These are phyloP conservation scores for Linnaemya vulpina DNA, from an alignment of 2,888 invertebrate species.

Conservation along the genomic window DNA sequence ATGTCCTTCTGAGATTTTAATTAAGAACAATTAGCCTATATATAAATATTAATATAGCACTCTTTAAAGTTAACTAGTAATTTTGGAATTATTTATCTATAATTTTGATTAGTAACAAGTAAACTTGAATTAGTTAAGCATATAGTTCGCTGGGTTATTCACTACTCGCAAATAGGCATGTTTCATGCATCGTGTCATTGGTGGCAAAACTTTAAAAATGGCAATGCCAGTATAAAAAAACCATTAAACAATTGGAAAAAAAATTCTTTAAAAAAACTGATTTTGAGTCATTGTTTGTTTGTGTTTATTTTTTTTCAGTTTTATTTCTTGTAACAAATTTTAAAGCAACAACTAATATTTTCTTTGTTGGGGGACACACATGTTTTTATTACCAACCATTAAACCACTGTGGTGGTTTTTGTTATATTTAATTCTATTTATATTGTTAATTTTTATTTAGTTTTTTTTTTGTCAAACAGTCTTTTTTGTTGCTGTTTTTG, in stretches of 20 bases:
- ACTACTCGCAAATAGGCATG: conserved; percentile 26
- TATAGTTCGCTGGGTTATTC: conserved; percentile 8
- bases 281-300: conserved; percentile 64
- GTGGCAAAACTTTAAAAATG: conserved; percentile 59
- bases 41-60: too few relatives aligned
- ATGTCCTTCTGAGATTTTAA: too few relatives aligned
- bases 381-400: conserved; percentile 69
- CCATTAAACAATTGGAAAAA: conserved; percentile 62
- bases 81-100: too few relatives aligned
- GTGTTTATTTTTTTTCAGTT: conserved; percentile 26
- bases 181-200: conserved; percentile 64
- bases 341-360: conserved; percentile 53
- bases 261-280: conserved; percentile 21
- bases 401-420: conserved; percentile 53
- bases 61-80: too few relatives aligned
- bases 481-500: conserved; percentile 7
- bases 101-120: too few relatives aligned
- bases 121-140: too few relatives aligned
- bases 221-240: conserved; percentile 59
- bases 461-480: conserved; percentile 24
- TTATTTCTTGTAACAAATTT: conserved; percentile 34
- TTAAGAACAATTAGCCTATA: too few relatives aligned
- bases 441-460: too few relatives aligned
- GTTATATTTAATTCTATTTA: conserved; percentile 47
- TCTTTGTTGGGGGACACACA: conserved; percentile 66